These are phyloP conservation scores for Magallana nippona DNA, from an alignment of 2,888 invertebrate genomes.

Conservation along the genomic window DNA sequence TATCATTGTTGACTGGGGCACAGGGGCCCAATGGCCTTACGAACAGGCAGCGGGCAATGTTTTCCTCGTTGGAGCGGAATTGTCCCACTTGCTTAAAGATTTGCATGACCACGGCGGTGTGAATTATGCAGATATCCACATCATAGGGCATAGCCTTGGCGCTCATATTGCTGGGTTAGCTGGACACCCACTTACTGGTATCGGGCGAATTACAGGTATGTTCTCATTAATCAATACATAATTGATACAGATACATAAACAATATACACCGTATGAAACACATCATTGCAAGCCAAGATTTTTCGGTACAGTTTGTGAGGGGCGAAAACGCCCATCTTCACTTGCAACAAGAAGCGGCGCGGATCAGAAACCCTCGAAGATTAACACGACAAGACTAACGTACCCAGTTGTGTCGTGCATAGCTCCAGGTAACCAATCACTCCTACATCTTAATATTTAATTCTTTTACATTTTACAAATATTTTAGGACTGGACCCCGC, in stretches of 20 bases:
- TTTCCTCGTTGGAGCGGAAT: constrained; percentile 75
- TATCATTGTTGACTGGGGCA: constrained; percentile 67
- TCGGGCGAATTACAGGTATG: constrained; percentile 58
- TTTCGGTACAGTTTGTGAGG: too few species aligned
- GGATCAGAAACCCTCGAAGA: too few species aligned
- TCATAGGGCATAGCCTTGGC: constrained; percentile 63
- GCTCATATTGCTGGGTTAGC: constrained; percentile 58
- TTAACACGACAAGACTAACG: too few species aligned
- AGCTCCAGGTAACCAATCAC: too few species aligned
- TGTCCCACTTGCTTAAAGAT: constrained; percentile 67
- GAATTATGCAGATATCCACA: constrained; percentile 53
- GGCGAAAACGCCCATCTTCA: too few species aligned
- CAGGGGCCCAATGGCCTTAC: constrained; percentile 66
- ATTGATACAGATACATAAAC: background rate
- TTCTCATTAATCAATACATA: background rate
- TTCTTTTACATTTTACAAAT: background rate
- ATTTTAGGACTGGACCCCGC: constrained; percentile 60
- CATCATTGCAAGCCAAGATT: too few species aligned
- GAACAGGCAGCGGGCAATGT: constrained; percentile 77
- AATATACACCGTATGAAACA: too few species aligned
- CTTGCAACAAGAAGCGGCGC: too few species aligned
- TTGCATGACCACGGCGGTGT: constrained; percentile 57
- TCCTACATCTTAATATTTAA: background rate
- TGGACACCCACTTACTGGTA: constrained; percentile 45
- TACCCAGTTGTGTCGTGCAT: too few species aligned